Evolutionary conservation across 2,113 vertebrate species (phyloP).

Genomic region (Hyaena hyaena): DNA sequence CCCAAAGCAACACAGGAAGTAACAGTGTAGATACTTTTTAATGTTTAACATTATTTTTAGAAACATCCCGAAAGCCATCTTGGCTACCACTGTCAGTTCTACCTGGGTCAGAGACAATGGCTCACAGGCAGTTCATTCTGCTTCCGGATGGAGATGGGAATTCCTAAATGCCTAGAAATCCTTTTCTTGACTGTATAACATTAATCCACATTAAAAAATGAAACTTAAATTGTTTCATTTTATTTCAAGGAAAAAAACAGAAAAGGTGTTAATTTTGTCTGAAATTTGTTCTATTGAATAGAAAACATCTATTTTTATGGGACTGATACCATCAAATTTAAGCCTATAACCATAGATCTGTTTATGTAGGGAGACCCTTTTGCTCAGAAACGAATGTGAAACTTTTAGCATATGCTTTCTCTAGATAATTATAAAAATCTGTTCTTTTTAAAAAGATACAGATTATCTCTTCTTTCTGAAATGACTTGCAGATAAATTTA

Average conservation of each 20-base stretch:
- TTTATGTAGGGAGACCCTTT: neutral
- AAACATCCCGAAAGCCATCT: neutral
- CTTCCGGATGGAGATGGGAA: neutral
- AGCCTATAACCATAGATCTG: neutral
- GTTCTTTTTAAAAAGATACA: neutral
- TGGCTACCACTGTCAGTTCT: neutral
- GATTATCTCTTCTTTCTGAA: neutral
- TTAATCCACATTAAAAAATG: too few relatives aligned
- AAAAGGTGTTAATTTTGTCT: neutral
- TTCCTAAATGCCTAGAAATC: neutral
- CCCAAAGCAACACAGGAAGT: neutral
- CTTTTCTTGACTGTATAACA: neutral
- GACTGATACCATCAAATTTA: neutral
- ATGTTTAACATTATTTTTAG: neutral
- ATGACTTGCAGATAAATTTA: neutral
- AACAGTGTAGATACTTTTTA: neutral
- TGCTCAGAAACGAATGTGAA: neutral
- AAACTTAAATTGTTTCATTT: neutral
- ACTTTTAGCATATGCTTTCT: neutral
- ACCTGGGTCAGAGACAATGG: neutral
- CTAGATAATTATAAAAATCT: neutral
- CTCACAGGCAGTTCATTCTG: accelerated
- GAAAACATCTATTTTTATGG: neutral
- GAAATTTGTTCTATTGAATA: neutral
- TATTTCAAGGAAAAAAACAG: neutral